A percentile compares a stretch with the other conserved stretches of the same genome.
phyloP scores from a whole-genome alignment of 2,113 vertebrate species.

The Sterrhoptilus dennistouni region DNA sequence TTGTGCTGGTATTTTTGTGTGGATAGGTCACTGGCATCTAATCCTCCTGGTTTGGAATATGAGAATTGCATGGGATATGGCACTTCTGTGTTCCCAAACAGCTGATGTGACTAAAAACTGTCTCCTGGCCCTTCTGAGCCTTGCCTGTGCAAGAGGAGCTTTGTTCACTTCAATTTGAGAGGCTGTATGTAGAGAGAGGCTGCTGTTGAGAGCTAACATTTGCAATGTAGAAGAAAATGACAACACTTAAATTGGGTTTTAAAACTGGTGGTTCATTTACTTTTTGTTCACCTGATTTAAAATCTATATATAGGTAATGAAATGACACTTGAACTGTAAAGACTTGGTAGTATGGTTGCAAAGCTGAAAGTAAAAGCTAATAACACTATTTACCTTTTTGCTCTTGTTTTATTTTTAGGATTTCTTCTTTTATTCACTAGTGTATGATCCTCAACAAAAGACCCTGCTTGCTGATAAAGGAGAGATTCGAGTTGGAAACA shows the following conservation, averaged over 20 bases:
- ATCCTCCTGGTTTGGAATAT: neutral
- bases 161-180: neutral
- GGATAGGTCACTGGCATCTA: neutral
- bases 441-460: slow-evolving; percentile 98
- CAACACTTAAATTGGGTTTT: neutral
- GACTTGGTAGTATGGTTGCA: neutral
- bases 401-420: slow-evolving; percentile 79
- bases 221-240: neutral
- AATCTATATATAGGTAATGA: neutral
- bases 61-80: neutral
- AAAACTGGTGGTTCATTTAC: neutral
- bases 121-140: neutral
- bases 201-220: neutral
- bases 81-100: neutral
- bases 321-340: neutral
- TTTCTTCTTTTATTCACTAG: slow-evolving; percentile 97
- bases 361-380: neutral
- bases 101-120: neutral
- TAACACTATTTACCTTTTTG: neutral
- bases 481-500: slow-evolving; percentile 95
- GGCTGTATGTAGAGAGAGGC: neutral
- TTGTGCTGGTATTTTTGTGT: neutral
- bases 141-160: neutral
- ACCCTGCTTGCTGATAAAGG: slow-evolving; percentile 97
- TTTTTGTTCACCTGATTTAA: neutral